These are phyloP conservation scores for Amblyjoppa fuscipennis DNA, from an alignment of 2,888 invertebrate genomes.

Conservation along the genomic window DNA sequence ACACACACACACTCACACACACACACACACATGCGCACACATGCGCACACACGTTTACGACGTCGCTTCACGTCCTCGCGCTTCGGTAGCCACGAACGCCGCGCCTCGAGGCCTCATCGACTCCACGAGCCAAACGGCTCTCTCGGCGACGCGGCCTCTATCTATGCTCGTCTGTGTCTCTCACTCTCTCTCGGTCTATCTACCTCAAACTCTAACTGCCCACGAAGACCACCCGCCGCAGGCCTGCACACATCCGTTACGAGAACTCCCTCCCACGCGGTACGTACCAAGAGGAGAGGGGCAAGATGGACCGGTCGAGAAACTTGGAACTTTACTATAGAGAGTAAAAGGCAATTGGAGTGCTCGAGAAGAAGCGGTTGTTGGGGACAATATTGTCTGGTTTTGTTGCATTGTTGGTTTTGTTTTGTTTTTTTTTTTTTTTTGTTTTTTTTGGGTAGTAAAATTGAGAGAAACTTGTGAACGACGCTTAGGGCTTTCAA, in stretches of 20 bases:
- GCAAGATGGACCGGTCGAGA: neutral
- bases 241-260: constrained; percentile 69
- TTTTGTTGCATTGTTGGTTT: too few relatives aligned
- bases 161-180: constrained; percentile 24
- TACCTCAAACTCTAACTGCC: constrained; percentile 34
- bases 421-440: too few relatives aligned
- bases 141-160: constrained; percentile 72
- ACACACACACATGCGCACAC: too few relatives aligned
- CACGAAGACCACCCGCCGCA: constrained; percentile 69
- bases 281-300: constrained; percentile 24
- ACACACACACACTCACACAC: too few relatives aligned
- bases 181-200: constrained; percentile 23
- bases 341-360: too few relatives aligned
- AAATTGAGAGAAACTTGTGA: too few relatives aligned
- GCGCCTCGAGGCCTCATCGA: constrained; percentile 83
- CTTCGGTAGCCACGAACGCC: constrained; percentile 74
- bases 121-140: constrained; percentile 79
- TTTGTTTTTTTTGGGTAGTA: too few relatives aligned
- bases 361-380: too few relatives aligned
- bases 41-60: constrained; percentile 20
- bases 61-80: constrained; percentile 66
- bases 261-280: constrained; percentile 63
- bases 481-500: too few relatives aligned
- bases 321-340: neutral
- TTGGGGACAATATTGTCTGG: too few relatives aligned